Percentiles rank a stretch among this genome's conserved stretches.
Evolutionary conservation across 2,797 vertebrate species (phyloP).

Genomic region (Threskiornis aethiopicus): DNA sequence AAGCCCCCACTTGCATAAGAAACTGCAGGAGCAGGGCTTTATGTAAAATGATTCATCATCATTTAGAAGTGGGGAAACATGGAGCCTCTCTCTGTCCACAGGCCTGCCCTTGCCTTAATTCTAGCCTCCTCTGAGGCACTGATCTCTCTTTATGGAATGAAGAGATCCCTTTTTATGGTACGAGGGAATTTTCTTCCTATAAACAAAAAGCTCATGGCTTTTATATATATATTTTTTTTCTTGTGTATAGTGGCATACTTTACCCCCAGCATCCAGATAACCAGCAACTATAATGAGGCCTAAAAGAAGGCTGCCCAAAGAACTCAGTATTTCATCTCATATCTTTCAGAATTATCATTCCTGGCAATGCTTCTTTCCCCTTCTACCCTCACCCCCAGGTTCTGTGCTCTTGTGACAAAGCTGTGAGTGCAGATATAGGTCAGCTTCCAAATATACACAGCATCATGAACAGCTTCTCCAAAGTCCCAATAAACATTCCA

Average conservation of each 20-base stretch:
- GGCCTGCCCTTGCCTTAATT: constrained; percentile 56
- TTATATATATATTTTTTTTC: background rate
- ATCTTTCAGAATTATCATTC: background rate
- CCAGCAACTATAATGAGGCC: background rate
- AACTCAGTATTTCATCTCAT: background rate
- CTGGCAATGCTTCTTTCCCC: background rate
- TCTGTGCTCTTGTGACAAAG: background rate
- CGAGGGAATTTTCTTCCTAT: background rate
- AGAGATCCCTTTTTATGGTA: constrained; percentile 21
- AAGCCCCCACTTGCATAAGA: background rate
- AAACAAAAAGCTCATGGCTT: background rate
- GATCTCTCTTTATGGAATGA: constrained; percentile 13
- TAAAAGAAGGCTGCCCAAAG: background rate
- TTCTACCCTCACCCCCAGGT: background rate
- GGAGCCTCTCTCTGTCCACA: background rate
- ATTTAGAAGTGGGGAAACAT: background rate
- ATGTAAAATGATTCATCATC: background rate
- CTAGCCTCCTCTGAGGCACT: constrained; percentile 17
- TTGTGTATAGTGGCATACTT: background rate
- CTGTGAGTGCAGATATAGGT: background rate
- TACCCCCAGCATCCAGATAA: background rate
- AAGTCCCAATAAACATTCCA: background rate
- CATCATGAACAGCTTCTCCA: background rate
- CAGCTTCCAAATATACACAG: background rate
- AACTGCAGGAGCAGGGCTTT: background rate